These are phyloP conservation scores for Scopus umbretta DNA, from an alignment of 2,113 vertebrate species.

Conservation along the genomic window DNA sequence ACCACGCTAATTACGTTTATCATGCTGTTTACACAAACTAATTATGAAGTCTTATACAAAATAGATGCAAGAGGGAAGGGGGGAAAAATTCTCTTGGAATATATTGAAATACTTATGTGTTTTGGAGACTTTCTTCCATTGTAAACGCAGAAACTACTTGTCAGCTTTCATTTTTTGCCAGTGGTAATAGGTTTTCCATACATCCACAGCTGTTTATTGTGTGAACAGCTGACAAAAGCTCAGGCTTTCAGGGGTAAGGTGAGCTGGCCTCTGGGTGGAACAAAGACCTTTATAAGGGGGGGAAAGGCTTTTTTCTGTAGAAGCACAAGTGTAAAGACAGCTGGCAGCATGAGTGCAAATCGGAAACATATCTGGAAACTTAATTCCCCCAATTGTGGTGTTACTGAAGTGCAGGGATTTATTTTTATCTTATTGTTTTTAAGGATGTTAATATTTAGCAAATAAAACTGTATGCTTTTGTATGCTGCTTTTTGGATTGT, in stretches of 20 bases:
- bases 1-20: neutral
- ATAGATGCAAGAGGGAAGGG: neutral
- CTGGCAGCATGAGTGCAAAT: slow-evolving; percentile 63
- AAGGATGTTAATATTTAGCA: neutral
- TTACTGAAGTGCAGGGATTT: neutral
- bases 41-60: slow-evolving; percentile 2
- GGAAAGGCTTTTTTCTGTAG: neutral
- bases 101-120: neutral
- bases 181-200: slow-evolving; percentile 57
- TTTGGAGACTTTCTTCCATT: neutral
- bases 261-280: slow-evolving; percentile 61
- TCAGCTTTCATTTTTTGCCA: slow-evolving; percentile 24
- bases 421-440: neutral
- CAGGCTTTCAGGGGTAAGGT: slow-evolving; percentile 68
- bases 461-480: neutral
- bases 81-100: neutral
- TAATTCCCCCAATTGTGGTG: neutral
- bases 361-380: neutral
- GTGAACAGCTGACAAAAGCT: slow-evolving; percentile 78
- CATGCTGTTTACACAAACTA: neutral
- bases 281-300: slow-evolving; percentile 41
- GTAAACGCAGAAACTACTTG: slow-evolving; percentile 20
- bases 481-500: neutral
- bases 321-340: slow-evolving; percentile 69
- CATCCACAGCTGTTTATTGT: slow-evolving; percentile 67